Conservation (phyloP, 2,888 invertebrate genomes). For the Apoderus coryli region DNA sequence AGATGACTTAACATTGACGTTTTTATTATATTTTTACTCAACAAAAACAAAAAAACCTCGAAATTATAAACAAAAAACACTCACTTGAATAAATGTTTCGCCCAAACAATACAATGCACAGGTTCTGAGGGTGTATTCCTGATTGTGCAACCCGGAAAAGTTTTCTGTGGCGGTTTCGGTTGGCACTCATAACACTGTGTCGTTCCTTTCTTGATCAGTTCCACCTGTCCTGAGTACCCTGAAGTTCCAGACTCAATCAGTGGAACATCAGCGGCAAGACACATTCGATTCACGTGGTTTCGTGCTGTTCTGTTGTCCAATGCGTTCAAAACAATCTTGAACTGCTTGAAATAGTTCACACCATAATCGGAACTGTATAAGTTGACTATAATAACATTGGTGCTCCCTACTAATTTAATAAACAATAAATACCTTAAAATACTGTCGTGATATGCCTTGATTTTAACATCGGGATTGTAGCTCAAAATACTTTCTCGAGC, state of each 20-base stretch:
- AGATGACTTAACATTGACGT: too few species aligned
- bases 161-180: slow-evolving; percentile 80
- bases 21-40: too few species aligned
- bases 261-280: slow-evolving; percentile 86
- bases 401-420: slow-evolving; percentile 11
- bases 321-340: slow-evolving; percentile 88
- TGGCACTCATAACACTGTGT: slow-evolving; percentile 97
- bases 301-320: slow-evolving; percentile 92
- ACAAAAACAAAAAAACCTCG: too few species aligned
- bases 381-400: slow-evolving; percentile 3
- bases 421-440: slow-evolving; percentile 60
- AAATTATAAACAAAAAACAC: too few species aligned
- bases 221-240: slow-evolving; percentile 95
- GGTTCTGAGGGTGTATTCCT: slow-evolving; percentile 98
- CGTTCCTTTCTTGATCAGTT: slow-evolving; percentile 67
- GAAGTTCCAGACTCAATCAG: slow-evolving; percentile 95
- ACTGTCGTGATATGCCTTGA: slow-evolving; percentile 84
- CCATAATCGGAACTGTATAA: slow-evolving; percentile 71
- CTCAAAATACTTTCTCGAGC: slow-evolving; percentile 78
- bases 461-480: slow-evolving; percentile 80
- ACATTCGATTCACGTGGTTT: slow-evolving; percentile 98
- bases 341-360: slow-evolving; percentile 80
- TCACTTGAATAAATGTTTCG: slow-evolving; percentile 95
- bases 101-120: slow-evolving; percentile 99
- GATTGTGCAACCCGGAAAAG: slow-evolving; percentile 96